Conservation (phyloP, 2,888 invertebrate species). For the Macrosoma leucophasiata region DNA sequence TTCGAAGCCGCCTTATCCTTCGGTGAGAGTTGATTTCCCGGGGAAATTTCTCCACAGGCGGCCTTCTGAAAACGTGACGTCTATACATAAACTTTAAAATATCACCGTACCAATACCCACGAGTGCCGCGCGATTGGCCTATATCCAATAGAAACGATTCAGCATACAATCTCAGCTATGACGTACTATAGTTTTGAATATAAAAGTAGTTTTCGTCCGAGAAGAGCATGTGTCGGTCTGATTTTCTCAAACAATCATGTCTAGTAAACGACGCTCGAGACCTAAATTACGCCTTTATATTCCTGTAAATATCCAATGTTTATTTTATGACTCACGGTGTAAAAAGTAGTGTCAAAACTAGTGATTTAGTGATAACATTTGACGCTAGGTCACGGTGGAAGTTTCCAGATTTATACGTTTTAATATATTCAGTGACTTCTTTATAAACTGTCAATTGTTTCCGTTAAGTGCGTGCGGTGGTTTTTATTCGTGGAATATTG, state of each 20-base stretch:
- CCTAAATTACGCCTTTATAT: slow-evolving; percentile 66
- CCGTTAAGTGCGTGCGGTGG: slow-evolving; percentile 7
- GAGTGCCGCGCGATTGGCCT: slow-evolving; percentile 65
- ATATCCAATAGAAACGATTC: slow-evolving; percentile 66
- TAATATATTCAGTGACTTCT: slow-evolving; percentile 1
- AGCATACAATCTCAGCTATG: slow-evolving; percentile 54
- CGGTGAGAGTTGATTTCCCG: slow-evolving; percentile 59
- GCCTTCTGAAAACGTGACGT: slow-evolving; percentile 52
- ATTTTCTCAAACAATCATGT: slow-evolving; percentile 47
- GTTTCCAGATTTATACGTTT: slow-evolving; percentile 18
- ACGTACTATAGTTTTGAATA: slow-evolving; percentile 58
- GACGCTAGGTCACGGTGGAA: slow-evolving; percentile 26
- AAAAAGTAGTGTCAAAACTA: slow-evolving; percentile 37
- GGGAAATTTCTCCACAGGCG: slow-evolving; percentile 37
- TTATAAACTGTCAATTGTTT: background rate
- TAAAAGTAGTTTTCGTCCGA: slow-evolving; percentile 57
- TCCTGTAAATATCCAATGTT: slow-evolving; percentile 65
- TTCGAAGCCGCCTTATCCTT: slow-evolving; percentile 56
- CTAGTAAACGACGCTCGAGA: slow-evolving; percentile 60
- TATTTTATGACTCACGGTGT: slow-evolving; percentile 49
- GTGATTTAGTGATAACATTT: slow-evolving; percentile 36
- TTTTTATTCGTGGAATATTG: slow-evolving; percentile 16
- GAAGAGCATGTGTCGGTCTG: slow-evolving; percentile 43
- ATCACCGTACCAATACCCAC: slow-evolving; percentile 49
- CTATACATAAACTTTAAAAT: slow-evolving; percentile 61